Evolutionary conservation across 2,113 vertebrate species (phyloP), one percentile per base, ranked within the genome.

Genomic region (Piliocolobus tephrosceles): DNA sequence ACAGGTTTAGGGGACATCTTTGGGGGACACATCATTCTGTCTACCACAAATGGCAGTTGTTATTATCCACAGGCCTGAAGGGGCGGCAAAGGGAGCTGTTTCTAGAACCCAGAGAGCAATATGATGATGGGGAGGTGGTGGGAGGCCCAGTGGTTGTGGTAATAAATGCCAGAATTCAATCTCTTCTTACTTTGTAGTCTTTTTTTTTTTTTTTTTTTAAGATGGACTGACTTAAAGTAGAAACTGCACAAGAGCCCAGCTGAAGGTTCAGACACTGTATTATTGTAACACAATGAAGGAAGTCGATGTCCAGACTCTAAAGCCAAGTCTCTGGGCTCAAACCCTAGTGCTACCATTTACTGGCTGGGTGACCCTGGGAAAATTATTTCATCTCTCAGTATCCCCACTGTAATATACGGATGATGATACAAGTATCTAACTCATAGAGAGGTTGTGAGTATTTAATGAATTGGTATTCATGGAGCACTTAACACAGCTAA

Each of bases 51-150:
- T n/a, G 18, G 40, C 32, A 83, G 43, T 50, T 66, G 2, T 73
- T 47, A 43, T 14, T 72, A 79, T 11, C 4, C 9, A 7, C n/a
- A n/a, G 5, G 47, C 8, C 18, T n/a, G 4, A 50, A 85, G 47
- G 38, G 38, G 8, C 43, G 35, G 9, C 7, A 45, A 80, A 91
- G 35, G 40, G 9, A 72, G 81, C 50, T 6, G 18, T 68, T 64
- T 94, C 55, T 11, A 32, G 52, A 45, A 30, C n/a, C 52, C 27
- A n/a, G 83, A 70, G 11, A 47, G 38, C 52, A 35, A 17, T 13
- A 45, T 6, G 14, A 5, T 1, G 18, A 10, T 1, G 23, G 11
- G 17, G 40, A 35, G 1, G 3, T 3, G 35, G 18, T 2, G 3
- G 25, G 12, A 70, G 9, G 17, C 4, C 22, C 45, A 3, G 5